Conservation (phyloP, 2,113 vertebrate genomes). For the Pipra filicauda region DNA sequence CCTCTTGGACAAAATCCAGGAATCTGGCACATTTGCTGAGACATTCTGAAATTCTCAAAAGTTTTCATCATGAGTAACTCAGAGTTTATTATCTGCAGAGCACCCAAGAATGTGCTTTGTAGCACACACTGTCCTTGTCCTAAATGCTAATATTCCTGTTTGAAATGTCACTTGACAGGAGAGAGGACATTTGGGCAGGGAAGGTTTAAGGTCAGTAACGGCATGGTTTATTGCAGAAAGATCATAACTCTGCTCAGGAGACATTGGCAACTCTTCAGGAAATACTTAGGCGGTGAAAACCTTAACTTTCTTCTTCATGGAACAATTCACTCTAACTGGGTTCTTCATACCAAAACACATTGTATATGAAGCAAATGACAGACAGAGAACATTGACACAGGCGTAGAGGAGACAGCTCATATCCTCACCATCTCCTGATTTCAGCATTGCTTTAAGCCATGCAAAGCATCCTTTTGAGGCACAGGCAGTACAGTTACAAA, state of each 20-base stretch:
- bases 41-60: neutral
- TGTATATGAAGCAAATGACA: neutral
- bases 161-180: neutral
- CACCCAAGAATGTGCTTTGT: neutral
- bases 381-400: neutral
- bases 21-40: neutral
- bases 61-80: neutral
- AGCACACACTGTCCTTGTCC: neutral
- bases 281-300: conserved; percentile 4
- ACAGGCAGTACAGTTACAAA: neutral
- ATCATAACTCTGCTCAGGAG: neutral
- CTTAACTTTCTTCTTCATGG: neutral
- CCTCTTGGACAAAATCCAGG: neutral
- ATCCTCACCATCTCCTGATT: neutral
- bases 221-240: neutral
- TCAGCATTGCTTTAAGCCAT: neutral
- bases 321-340: neutral
- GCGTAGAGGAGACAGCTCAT: neutral
- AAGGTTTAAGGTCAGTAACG: neutral
- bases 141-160: neutral
- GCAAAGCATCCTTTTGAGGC: neutral
- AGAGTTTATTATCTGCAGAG: neutral
- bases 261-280: neutral
- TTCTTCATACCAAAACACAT: neutral
- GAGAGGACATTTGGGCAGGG: neutral